Conservation (phyloP, 2,113 vertebrate species). For the Seriola aureovittata region DNA sequence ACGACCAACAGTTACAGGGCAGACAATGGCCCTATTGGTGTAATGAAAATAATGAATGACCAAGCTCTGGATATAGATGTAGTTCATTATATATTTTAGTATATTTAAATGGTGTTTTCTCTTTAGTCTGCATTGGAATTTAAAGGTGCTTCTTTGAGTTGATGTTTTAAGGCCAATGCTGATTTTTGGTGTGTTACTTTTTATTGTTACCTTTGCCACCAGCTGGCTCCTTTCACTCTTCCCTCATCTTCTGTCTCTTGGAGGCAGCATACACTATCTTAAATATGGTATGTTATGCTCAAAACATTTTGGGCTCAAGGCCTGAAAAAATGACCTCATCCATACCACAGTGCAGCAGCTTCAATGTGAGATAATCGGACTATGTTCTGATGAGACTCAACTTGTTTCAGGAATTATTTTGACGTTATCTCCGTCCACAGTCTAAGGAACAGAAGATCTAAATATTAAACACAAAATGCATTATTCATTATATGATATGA, state of each 20-base stretch:
- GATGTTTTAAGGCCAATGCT: neutral
- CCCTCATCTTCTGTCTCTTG: neutral
- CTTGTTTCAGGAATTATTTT: neutral
- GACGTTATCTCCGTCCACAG: neutral
- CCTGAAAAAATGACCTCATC: conserved; percentile 11
- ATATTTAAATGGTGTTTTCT: neutral
- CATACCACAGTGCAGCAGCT: neutral
- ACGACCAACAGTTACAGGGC: neutral
- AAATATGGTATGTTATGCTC: neutral
- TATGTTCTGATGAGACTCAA: neutral
- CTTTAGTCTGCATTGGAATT: neutral
- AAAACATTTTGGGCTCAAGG: neutral
- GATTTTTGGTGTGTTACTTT: neutral
- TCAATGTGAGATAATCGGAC: neutral
- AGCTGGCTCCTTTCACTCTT: neutral
- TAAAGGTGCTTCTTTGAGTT: neutral
- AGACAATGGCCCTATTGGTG: neutral
- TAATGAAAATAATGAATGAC: neutral
- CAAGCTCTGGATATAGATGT: neutral
- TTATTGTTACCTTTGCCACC: neutral
- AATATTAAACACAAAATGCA: conserved; percentile 11
- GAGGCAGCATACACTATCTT: neutral
- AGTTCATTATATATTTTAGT: neutral
- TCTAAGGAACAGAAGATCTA: conserved; percentile 9
- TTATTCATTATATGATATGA: conserved; percentile 7